phyloP scores from a whole-genome alignment of 2,797 vertebrate species.

The Carapus acus region DNA sequence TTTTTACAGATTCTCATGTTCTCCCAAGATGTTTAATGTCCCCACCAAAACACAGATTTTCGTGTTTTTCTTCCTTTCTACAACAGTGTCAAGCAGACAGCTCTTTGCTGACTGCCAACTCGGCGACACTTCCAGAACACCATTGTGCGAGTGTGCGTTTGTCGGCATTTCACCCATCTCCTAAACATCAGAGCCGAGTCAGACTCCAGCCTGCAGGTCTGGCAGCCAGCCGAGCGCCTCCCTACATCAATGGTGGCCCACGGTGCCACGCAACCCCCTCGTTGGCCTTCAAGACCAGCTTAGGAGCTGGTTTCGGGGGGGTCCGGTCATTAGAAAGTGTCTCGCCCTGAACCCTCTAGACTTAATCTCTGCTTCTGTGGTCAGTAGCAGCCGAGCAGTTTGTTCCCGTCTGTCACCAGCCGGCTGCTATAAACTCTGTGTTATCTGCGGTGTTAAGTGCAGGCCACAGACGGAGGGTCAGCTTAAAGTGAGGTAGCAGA shows the following conservation, averaged over 20 bases:
- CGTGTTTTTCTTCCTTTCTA: no score
- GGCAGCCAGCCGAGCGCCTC: slow-evolving; percentile 29
- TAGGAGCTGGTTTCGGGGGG: slow-evolving; percentile 29
- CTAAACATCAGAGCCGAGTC: no score
- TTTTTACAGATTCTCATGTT: neutral
- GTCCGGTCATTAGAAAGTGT: slow-evolving; percentile 40
- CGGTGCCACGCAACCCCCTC: slow-evolving; percentile 17
- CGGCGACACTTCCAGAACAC: no score
- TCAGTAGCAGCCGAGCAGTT: slow-evolving; percentile 59
- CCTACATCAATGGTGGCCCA: slow-evolving; percentile 37
- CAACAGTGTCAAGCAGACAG: no score
- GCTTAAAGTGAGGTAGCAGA: slow-evolving; percentile 62
- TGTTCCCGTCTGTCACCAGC: slow-evolving; percentile 75
- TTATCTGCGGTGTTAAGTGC: slow-evolving; percentile 79
- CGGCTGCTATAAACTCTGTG: slow-evolving; percentile 65
- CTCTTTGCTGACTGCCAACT: no score
- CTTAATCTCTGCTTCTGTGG: slow-evolving; percentile 28
- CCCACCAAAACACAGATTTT: no score
- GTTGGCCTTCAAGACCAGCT: slow-evolving; percentile 13
- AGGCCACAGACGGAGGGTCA: slow-evolving; percentile 71
- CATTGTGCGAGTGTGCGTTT: no score
- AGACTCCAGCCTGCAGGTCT: slow-evolving; percentile 37
- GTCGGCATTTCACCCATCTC: no score
- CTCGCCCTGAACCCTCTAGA: slow-evolving; percentile 41
- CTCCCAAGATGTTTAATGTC: neutral